A percentile compares a stretch with the other conserved stretches of the same genome.
Conservation (phyloP, 2,888 invertebrate species). For the Catonia carolina region DNA sequence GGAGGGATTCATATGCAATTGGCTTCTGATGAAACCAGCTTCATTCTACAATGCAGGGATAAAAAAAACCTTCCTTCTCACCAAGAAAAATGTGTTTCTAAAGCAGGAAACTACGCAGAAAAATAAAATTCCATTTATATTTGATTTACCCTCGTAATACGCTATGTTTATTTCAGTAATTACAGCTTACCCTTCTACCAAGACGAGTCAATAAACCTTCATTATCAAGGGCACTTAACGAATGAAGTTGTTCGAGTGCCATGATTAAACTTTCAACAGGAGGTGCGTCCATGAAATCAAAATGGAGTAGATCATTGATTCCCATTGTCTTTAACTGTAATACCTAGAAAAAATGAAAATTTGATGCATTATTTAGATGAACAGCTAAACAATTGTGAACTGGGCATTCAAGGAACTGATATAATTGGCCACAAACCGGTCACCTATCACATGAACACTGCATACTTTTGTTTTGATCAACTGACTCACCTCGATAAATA, state of each 20-base stretch:
- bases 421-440: too few relatives aligned
- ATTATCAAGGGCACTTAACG: conserved; percentile 92
- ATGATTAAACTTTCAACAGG: conserved; percentile 96
- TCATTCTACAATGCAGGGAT: conserved; percentile 2
- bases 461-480: too few relatives aligned
- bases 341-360: conserved; percentile 49
- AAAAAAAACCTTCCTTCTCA: neutral
- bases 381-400: too few relatives aligned
- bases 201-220: conserved; percentile 79
- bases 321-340: conserved; percentile 98
- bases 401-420: too few relatives aligned
- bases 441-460: too few relatives aligned
- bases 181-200: conserved; percentile 61
- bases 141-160: too few relatives aligned
- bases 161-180: too few relatives aligned
- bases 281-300: conserved; percentile 99
- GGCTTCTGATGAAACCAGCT: neutral
- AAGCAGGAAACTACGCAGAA: too few relatives aligned
- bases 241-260: conserved; percentile 95
- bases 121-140: too few relatives aligned
- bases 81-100: neutral
- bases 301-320: conserved; percentile 94
- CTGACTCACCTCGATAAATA: too few relatives aligned
- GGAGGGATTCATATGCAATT: neutral
- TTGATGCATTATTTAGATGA: too few relatives aligned